phyloP scores from a whole-genome alignment of 2,888 invertebrate species.

The Aporophyla lueneburgensis region DNA sequence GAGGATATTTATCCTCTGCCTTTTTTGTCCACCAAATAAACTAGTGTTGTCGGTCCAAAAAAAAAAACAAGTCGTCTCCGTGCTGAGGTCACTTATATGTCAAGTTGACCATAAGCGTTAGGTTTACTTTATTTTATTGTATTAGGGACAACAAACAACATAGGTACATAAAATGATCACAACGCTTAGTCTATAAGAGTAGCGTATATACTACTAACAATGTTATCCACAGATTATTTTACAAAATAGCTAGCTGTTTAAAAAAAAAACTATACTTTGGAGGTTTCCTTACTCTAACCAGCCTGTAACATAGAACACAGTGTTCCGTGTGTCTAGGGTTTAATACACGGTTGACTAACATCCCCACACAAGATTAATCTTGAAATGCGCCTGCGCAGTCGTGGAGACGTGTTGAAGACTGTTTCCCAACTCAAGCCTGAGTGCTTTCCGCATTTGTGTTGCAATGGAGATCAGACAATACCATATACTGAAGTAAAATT shows the following conservation, averaged over 20 bases:
- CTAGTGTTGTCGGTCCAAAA: background rate
- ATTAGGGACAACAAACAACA: no score
- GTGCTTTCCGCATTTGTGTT: conserved; percentile 60
- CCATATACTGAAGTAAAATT: conserved; percentile 15
- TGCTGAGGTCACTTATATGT: background rate
- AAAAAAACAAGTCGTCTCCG: background rate
- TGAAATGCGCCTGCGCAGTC: conserved; percentile 48
- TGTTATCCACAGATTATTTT: no score
- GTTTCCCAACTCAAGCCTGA: conserved; percentile 58
- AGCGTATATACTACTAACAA: no score
- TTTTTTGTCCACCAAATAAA: no score
- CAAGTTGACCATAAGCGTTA: background rate
- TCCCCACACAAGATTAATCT: conserved; percentile 51
- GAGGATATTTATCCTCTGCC: no score
- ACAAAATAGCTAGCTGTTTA: no score
- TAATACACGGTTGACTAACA: conserved; percentile 54
- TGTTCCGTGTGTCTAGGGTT: conserved; percentile 31
- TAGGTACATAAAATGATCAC: no score
- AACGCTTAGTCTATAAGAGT: no score
- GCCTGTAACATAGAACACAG: background rate
- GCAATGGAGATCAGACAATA: conserved; percentile 51
- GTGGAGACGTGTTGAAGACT: conserved; percentile 55
- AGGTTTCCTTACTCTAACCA: background rate
- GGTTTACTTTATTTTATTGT: no score
- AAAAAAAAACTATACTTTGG: no score